phyloP scores from a whole-genome alignment of 2,888 invertebrate genomes.

The Drosophila formosana region DNA sequence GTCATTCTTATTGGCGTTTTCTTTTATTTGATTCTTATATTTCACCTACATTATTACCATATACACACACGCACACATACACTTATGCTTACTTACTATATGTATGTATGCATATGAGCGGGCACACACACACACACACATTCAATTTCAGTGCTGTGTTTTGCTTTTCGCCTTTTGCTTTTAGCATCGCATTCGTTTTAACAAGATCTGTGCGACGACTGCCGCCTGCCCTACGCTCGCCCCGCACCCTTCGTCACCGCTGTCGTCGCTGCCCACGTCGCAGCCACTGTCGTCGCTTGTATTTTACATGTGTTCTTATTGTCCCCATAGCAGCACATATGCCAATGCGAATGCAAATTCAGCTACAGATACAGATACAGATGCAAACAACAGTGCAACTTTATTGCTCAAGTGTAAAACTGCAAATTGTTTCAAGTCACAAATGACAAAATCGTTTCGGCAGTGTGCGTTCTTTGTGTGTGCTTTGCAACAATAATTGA shows the following conservation, averaged over 20 bases:
- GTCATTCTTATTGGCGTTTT: constrained; percentile 67
- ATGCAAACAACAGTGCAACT: constrained; percentile 43
- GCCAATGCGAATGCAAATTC: constrained; percentile 16
- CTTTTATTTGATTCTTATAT: constrained; percentile 67
- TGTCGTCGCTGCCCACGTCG: constrained; percentile 36
- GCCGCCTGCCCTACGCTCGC: constrained; percentile 54
- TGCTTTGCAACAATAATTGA: constrained; percentile 40
- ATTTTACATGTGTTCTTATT: constrained; percentile 66
- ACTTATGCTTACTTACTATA: not conserved
- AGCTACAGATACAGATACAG: constrained; percentile 22
- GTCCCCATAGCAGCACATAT: constrained; percentile 43
- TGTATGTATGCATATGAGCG: constrained; percentile 12
- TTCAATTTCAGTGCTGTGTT: constrained; percentile 59
- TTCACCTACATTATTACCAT: constrained; percentile 68
- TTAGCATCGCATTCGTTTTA: constrained; percentile 60
- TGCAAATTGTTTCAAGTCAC: constrained; percentile 38
- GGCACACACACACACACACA: constrained; percentile 16
- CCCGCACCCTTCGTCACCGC: constrained; percentile 31
- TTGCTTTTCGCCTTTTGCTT: constrained; percentile 63
- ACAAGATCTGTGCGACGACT: constrained; percentile 63
- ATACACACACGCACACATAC: constrained; percentile 34
- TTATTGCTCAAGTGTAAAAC: constrained; percentile 39
- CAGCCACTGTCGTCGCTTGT: constrained; percentile 39
- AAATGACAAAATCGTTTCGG: constrained; percentile 36
- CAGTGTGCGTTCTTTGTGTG: constrained; percentile 17